Evolutionary conservation across 1,140 invertebrate species (phyloP).

Genomic region (Lepeophtheirus salmonis): DNA sequence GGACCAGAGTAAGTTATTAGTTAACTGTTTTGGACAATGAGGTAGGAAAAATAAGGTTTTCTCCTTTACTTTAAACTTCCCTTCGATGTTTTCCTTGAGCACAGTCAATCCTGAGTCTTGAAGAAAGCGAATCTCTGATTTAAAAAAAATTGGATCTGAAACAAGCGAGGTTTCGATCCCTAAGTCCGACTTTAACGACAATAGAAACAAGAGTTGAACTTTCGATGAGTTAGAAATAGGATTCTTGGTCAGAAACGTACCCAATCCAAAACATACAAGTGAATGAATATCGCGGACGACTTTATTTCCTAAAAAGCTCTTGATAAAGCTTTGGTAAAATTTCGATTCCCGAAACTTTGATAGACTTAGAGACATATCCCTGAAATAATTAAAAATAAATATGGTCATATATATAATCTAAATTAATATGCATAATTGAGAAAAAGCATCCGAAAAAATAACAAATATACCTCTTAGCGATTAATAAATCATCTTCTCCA

Average conservation of each 20-base stretch:
- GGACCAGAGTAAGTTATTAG: slow-evolving; percentile 58
- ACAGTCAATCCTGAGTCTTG: slow-evolving; percentile 34
- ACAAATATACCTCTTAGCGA: background rate
- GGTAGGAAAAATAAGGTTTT: slow-evolving; percentile 51
- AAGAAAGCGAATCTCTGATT: slow-evolving; percentile 39
- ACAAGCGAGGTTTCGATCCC: slow-evolving; percentile 24
- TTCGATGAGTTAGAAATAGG: slow-evolving; percentile 28
- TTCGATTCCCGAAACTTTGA: background rate
- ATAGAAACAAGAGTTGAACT: slow-evolving; percentile 15
- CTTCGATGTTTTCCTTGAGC: slow-evolving; percentile 46
- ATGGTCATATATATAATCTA: background rate
- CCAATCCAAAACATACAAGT: slow-evolving; percentile 38
- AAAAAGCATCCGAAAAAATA: no score
- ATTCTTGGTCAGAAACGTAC: slow-evolving; percentile 29
- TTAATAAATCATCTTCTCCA: background rate
- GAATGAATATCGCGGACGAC: background rate
- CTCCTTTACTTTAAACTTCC: slow-evolving; percentile 38
- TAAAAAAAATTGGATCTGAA: slow-evolving; percentile 49
- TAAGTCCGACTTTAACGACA: background rate
- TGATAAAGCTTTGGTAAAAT: background rate
- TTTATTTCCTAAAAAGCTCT: background rate
- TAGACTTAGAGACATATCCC: background rate
- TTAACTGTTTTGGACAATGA: slow-evolving; percentile 58
- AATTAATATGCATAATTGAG: no score
- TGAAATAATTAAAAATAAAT: background rate